Base-by-base conservation (phyloP, 2,888 invertebrate species). In the Spialia ferax region DNA sequence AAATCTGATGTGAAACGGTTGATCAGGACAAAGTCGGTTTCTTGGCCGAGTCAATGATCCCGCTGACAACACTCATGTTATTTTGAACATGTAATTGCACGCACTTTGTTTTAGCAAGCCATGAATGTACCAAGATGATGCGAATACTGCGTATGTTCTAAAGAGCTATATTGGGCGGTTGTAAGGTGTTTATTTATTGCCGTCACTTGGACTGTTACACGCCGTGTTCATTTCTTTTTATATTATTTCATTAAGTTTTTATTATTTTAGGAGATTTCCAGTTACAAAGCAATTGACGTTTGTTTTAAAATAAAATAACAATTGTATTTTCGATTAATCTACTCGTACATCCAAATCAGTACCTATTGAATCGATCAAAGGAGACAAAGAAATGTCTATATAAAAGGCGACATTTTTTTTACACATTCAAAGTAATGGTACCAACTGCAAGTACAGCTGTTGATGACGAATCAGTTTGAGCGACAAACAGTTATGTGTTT, bases 1-100 rank as follows among this genome's bases (percentile, higher is more conserved):
- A 60, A 69, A 78, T 75, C 87, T 74, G 77, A 79, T 75, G 73
- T 63, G 63, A 70, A 70, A 78, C 81, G 79, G 84, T 77, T 81
- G 70, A 77, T 77, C 83, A 70, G 79, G 87, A 83, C 79, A 56
- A 72, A 84, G 77, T 79, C 81, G 75, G 84, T 83, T 82, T 75
- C 54, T 69, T 75, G 72, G 75, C 70, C 70, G 71, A 78, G 81
- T 79, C 81, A 77, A 80, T 84, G 81, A 80, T 83, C 82, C 74
- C 74, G 38, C 59, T 15, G 13, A 56, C 45, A 50, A 35, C 54
- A 42, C 42, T 42, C n/a, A 48, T 60, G 59, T 66, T 54, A 52
- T 65, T 65, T 59, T 20, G 42, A 66, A 38, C 66, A 65, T 52
- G 23, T 65, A 50, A 52, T 56, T 20, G 38, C 59, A 38, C 65